phyloP scores from a whole-genome alignment of 2,113 vertebrate species.

The Grammomys dolichurus region DNA sequence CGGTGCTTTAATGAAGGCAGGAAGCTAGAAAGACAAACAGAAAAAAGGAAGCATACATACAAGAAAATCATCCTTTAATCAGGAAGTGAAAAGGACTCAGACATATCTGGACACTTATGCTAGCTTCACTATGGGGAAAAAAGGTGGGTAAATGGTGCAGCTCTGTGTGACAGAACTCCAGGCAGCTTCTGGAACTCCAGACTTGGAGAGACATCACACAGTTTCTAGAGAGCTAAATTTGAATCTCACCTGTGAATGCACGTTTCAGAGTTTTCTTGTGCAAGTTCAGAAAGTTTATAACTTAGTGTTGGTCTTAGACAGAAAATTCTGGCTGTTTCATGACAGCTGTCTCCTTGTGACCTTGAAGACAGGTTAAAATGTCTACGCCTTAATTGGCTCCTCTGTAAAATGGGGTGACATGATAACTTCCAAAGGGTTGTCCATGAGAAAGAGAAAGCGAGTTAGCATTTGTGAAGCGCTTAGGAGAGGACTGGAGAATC shows the following conservation, averaged over 20 bases:
- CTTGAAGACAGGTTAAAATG: neutral
- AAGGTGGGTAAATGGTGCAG: fast-evolving
- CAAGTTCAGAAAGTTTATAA: too few relatives aligned
- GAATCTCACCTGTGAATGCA: neutral
- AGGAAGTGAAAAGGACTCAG: neutral
- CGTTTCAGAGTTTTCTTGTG: neutral
- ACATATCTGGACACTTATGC: fast-evolving
- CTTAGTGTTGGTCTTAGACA: neutral
- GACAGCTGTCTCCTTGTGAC: neutral
- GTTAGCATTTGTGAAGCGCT: neutral
- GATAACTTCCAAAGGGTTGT: neutral
- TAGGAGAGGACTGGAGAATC: neutral
- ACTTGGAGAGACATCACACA: neutral
- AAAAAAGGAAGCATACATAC: neutral
- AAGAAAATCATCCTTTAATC: slow-evolving; percentile 12
- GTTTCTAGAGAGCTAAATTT: neutral
- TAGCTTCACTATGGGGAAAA: neutral
- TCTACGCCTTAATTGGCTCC: neutral
- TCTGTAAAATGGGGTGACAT: neutral
- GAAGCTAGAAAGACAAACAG: neutral
- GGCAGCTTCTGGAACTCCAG: fast-evolving
- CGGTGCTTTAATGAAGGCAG: neutral
- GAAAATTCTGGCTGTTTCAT: too few relatives aligned
- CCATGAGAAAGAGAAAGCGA: slow-evolving; percentile 4
- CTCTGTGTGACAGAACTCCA: fast-evolving